Percentiles rank a stretch among this genome's conserved stretches.
Conservation (phyloP, 2,797 vertebrate species). For the Acanthurus tractus region DNA sequence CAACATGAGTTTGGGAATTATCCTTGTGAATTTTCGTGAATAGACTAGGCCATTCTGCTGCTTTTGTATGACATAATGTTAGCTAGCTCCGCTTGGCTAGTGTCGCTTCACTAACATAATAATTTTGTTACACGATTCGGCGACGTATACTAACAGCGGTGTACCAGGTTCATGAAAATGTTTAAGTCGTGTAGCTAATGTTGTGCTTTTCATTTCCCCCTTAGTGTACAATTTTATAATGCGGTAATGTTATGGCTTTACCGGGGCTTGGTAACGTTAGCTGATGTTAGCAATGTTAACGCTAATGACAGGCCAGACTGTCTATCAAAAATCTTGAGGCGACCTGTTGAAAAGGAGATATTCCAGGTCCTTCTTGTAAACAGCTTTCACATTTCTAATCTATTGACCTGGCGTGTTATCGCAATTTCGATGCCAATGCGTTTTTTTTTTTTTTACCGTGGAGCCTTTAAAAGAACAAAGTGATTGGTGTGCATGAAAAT, state of each 20-base stretch:
- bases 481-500: background rate
- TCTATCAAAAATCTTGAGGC: constrained; percentile 20
- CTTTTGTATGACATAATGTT: constrained; percentile 6
- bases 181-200: background rate
- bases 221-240: fast-evolving
- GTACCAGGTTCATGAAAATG: fast-evolving
- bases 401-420: background rate
- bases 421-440: background rate
- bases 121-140: background rate
- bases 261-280: constrained; percentile 35
- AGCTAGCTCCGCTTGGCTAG: constrained; percentile 47
- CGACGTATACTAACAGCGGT: background rate
- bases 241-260: background rate
- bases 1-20: background rate
- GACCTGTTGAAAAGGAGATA: constrained; percentile 44
- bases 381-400: background rate
- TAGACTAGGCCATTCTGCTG: constrained; percentile 21
- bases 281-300: constrained; percentile 3
- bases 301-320: constrained; percentile 24
- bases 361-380: background rate
- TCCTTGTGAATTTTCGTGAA: background rate
- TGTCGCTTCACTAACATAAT: constrained; percentile 1
- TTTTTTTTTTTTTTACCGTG: no score
- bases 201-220: fast-evolving
- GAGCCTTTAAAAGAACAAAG: background rate